Evolutionary conservation across 2,113 vertebrate genomes (phyloP), one percentile per base, ranked within the genome.

Genomic region (Chrysemys picta): DNA sequence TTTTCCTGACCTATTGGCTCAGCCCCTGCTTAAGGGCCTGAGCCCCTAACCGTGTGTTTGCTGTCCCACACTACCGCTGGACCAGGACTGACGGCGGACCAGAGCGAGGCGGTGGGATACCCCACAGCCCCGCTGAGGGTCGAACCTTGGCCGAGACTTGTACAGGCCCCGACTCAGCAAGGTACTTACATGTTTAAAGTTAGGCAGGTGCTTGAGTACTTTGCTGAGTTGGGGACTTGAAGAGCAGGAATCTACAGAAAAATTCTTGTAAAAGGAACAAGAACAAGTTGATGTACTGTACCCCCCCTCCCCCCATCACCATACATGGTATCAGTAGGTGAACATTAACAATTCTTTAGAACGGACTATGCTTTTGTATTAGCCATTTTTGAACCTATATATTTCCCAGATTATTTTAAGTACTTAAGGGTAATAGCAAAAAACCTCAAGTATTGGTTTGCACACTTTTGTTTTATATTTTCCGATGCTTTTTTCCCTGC

Each of bases 381-480:
- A 24, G 13, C 75, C 54, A 53, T 17, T 91, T 93, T 79, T 50
- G 12, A 92, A 91, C 92, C 90, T 91, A 31, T 95, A 53, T 62
- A 72, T 53, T 94, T 89, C 88, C 75, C 54, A 85, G n/a, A 83
- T 80, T 87, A 90, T 90, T 95, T 94, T 91, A 93, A 86, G 82
- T 16, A 62, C 10, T 31, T 83, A 90, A 92, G 47, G 5, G 0
- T 80, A 96, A 84, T 49, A 94, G 50, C 62, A 88, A 54, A 5
- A 87, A 17, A 52, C 10, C 3, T 0, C 9, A 16, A 69, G 85
- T n/a, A 76, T 5, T 35, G 11, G 17, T 57, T 12, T 83, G 27
- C 81, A 83, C 14, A 27, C 31, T 45, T 57, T 45, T 82, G 80
- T 54, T 82, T 82, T 56, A n/a, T 59, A 83, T 83, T 83, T 83